Evolutionary conservation across 2,888 invertebrate genomes (phyloP), one percentile per base, ranked within the genome.

Genomic region (Stenoptilia bipunctidactyla): DNA sequence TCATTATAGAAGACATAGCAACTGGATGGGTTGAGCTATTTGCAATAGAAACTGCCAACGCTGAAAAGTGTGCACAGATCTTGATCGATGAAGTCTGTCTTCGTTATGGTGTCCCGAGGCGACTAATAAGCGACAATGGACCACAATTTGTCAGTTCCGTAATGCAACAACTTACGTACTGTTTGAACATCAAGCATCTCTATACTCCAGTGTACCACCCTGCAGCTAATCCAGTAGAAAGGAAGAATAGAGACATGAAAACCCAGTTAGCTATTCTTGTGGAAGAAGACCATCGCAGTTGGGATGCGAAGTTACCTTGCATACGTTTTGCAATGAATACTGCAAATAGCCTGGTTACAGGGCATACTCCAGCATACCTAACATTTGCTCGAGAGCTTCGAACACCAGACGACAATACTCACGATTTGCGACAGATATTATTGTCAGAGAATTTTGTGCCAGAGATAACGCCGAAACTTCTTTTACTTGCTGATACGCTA

Each of bases 321-420:
- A 40, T 47, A n/a, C 41, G 42, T 2, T 47, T 44, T 13, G 41
- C 40, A 1, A 43, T 45, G 42, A 45, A 43, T 13, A 40, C 45
- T 0, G 38, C 43, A 1, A n/a, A 1, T 2, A 25, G 9, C 1
- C 12, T 1, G 2, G 13, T 40, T 10, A 67, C 66, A 1, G 54
- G 57, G 1, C 49, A 44, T 20, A 49, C 61, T 1, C 50, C 66
- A 2, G 64, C 67, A 0, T 66, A 50, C 27, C 35, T 66, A 1
- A 67, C 58, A 13, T 62, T 60, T 37, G 69, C 56, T 0, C 42
- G 66, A 40, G 61, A 69, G 44, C 37, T 68, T 0, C 42, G 67
- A 14, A 56, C 58, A 1, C 36, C 51, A 1, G 52, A 56, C 40
- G 66, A 66, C 27, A 53, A 56, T 6, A 27, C 44, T 9, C 46